Evolutionary conservation across 2,797 vertebrate genomes (phyloP), one percentile per base, ranked within the genome.

Genomic region (Artibeus jamaicensis): DNA sequence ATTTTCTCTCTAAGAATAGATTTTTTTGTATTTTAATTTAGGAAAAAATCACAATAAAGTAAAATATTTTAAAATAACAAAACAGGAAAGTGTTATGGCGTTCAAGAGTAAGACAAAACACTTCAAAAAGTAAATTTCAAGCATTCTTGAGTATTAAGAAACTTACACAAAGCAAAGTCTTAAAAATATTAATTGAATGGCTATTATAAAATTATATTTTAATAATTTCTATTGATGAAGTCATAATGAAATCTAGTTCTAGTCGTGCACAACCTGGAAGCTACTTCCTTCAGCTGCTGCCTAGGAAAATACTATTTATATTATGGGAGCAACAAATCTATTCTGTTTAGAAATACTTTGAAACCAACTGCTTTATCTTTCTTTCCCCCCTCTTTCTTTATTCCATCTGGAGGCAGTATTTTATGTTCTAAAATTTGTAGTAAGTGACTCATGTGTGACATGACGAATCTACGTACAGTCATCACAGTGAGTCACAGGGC

Each of bases 341-440:
- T 93, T 97, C 50, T 96, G 83, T 94, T 96, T 96, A 92, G 86
- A 94, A 97, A 95, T n/a, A 86, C n/a, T 92, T 95, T 83, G 32
- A 92, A 81, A 95, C 83, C 76, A 86, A 93, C 32, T 86, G 77
- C 50, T 95, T 71, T 79, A 73, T 88, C 74, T 93, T 86, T 92
- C 21, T 86, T 59, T 16, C 37, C 67, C 10, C 78, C 39, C 44
- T 70, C 65, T 77, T 62, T 48, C 48, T 94, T 95, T 71, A 59
- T 48, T 95, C 74, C 34, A 81, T 90, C 68, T 81, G 76, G 39
- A 95, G 48, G 82, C 12, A 83, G 76, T 46, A 50, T 71, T 95
- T 89, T 55, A 84, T 78, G 78, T 73, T 37, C 68, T 95, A 70
- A 86, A 67, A 83, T 55, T 83, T 78, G 46, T 76, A 48, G 18